A percentile compares a stretch with the other conserved stretches of the same genome.
phyloP scores from a whole-genome alignment of 2,888 invertebrate genomes.

The Cantharis nigra region DNA sequence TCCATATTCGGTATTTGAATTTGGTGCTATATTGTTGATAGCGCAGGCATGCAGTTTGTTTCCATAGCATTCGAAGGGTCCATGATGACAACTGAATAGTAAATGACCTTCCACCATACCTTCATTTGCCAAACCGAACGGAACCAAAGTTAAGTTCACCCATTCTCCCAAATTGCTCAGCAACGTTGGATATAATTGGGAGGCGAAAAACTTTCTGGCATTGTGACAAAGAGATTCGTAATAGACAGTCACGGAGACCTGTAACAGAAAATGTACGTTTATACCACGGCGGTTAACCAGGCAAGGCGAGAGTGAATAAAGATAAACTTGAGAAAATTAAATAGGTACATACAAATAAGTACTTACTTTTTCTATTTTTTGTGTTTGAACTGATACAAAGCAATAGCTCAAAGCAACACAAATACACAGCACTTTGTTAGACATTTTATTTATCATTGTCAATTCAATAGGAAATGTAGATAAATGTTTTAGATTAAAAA shows the following conservation, averaged over 20 bases:
- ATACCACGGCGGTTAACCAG: too few relatives aligned
- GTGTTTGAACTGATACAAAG: background rate
- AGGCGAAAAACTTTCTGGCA: constrained; percentile 70
- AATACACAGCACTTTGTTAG: background rate
- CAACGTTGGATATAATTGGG: constrained; percentile 71
- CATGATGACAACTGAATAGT: constrained; percentile 73
- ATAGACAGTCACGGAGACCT: constrained; percentile 70
- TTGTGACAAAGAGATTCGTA: constrained; percentile 78
- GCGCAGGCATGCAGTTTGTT: constrained; percentile 72
- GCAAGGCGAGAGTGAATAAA: too few relatives aligned
- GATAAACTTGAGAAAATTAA: too few relatives aligned
- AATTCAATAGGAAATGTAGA: background rate
- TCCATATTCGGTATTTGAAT: constrained; percentile 35
- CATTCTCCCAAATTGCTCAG: constrained; percentile 62
- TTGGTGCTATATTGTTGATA: constrained; percentile 45
- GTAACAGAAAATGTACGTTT: constrained; percentile 26
- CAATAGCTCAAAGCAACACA: background rate
- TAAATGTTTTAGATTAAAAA: background rate
- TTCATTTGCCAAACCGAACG: constrained; percentile 74
- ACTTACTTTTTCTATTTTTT: background rate
- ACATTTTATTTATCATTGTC: background rate
- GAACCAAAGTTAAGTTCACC: constrained; percentile 70
- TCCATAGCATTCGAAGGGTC: constrained; percentile 71
- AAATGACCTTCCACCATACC: constrained; percentile 50
- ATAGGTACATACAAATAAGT: too few relatives aligned